A percentile compares a stretch with the other conserved stretches of the same genome.
Conservation (phyloP, 1,140 invertebrate genomes). For the Papilio machaon region DNA sequence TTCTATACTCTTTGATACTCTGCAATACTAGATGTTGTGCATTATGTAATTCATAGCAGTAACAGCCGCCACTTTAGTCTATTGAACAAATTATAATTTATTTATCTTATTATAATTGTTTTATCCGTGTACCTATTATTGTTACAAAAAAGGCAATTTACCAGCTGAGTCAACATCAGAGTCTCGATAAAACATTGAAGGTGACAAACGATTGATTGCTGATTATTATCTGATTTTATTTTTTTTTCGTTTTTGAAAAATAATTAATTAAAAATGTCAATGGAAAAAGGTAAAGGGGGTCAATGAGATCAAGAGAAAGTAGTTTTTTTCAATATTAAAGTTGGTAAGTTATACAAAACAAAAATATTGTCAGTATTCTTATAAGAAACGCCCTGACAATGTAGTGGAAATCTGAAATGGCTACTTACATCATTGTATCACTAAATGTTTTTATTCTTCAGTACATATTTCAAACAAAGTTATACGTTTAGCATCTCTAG, state of each 20-base stretch:
- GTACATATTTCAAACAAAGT: neutral
- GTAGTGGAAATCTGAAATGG: too few relatives aligned
- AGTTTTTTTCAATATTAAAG: neutral
- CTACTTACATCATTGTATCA: too few relatives aligned
- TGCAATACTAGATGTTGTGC: too few relatives aligned
- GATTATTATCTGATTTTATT: constrained; percentile 4
- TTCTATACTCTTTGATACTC: too few relatives aligned
- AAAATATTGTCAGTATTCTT: neutral
- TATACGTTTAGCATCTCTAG: too few relatives aligned
- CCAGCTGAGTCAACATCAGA: constrained; percentile 5
- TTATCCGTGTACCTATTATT: neutral
- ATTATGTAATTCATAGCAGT: too few relatives aligned
- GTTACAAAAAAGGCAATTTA: neutral
- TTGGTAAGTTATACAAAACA: neutral
- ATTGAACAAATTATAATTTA: too few relatives aligned
- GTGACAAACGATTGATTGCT: constrained; percentile 1
- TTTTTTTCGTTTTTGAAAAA: neutral
- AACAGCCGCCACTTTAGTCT: too few relatives aligned
- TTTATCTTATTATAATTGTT: too few relatives aligned
- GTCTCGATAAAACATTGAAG: constrained; percentile 13
- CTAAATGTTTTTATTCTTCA: too few relatives aligned
- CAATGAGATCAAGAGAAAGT: constrained; percentile 11
- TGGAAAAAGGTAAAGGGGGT: constrained; percentile 11
- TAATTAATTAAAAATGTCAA: neutral
- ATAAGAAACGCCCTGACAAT: too few relatives aligned